Conservation (phyloP, 2,888 invertebrate species). For the Phymatocera aterrima region DNA sequence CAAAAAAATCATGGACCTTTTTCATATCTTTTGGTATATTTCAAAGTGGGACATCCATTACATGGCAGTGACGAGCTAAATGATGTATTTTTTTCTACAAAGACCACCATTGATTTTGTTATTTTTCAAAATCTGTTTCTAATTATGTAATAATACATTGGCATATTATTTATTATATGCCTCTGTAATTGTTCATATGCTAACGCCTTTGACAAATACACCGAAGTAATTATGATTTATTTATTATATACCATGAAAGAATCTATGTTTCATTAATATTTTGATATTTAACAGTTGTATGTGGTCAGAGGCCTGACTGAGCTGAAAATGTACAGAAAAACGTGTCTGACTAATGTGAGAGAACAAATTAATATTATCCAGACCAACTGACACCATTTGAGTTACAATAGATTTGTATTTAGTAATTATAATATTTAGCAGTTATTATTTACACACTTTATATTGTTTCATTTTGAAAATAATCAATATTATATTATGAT, state of each 20-base stretch:
- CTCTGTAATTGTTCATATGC: background rate
- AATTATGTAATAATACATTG: conserved; percentile 20
- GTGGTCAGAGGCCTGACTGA: conserved; percentile 15
- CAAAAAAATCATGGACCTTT: conserved; percentile 1
- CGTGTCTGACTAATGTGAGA: background rate
- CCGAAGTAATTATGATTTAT: conserved; percentile 33
- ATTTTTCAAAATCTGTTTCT: conserved; percentile 19
- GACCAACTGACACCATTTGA: conserved; percentile 28
- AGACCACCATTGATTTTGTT: conserved; percentile 32
- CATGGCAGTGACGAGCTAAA: conserved; percentile 60
- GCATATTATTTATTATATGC: conserved; percentile 11
- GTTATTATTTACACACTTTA: conserved; percentile 37
- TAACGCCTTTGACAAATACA: conserved; percentile 39
- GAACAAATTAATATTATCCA: conserved; percentile 29
- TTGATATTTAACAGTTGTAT: conserved; percentile 33
- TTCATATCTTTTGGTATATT: conserved; percentile 37
- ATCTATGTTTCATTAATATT: conserved; percentile 33
- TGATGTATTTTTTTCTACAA: conserved; percentile 50
- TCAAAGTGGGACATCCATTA: conserved; percentile 51
- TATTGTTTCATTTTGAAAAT: conserved; percentile 15
- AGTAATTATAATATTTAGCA: conserved; percentile 19
- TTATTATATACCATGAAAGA: conserved; percentile 1
- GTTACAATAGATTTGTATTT: conserved; percentile 39
- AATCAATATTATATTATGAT: background rate
- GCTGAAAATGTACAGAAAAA: conserved; percentile 20